Evolutionary conservation across 64 coral and sea anemone genomes (phyloP), one percentile per base, ranked within the genome.

Genomic region (Acropora yongei): DNA sequence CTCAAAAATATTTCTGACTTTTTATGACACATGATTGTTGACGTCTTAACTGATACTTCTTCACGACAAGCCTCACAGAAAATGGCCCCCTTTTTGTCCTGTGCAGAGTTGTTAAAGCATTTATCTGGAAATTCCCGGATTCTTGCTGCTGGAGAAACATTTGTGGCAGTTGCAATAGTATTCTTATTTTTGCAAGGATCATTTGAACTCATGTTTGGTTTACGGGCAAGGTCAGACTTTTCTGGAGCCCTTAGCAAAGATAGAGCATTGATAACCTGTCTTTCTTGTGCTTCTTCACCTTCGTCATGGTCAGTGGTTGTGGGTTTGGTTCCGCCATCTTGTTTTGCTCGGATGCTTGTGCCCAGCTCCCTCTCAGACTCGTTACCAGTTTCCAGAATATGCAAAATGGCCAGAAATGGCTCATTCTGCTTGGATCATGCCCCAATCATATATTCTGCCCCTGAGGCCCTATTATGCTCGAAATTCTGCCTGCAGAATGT

Each of bases 71-170:
- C 72, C 72, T 75, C 72, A 75, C 72, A 75, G 41, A 75, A 43
- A 75, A 75, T 44, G 72, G 40, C 68, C 40, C 72, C 42, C 72
- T 75, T 75, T 75, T 75, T 75, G 72, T 44, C 72, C 72, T 75
- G 72, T 75, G 72, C 72, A 75, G 72, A 75, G 41, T 75, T 12
- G 10, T 75, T 45, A 75, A 75, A 75, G 72, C 72, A 43, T 75
- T 75, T 10, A 75, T 45, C 5, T 75, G 41, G 72, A 75, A 75
- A 75, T 75, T 75, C 41, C 72, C 72, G 41, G 40, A 75, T 75
- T 75, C 72, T 75, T 75, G 72, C 72, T 75, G 41, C 72, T 75
- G 72, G 72, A 75, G 72, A 75, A 75, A 75, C 72, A 75, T 75
- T 44, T 75, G 30, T 39, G 72, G 72, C 72, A 44, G 72, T 75